Conservation (phyloP, 2,113 vertebrate genomes). For the Oenanthe oenanthe region DNA sequence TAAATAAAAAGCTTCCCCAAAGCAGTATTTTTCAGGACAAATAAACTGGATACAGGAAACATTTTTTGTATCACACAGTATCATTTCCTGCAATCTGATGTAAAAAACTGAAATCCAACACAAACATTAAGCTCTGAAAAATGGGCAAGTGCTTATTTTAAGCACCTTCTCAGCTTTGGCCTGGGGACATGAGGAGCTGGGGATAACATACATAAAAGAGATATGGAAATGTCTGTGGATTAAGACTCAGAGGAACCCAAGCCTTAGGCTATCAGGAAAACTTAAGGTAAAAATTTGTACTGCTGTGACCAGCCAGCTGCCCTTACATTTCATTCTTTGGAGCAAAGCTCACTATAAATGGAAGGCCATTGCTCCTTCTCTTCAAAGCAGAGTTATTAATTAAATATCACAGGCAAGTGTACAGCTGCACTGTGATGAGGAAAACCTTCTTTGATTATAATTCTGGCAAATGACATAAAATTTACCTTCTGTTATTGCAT, state of each 20-base stretch:
- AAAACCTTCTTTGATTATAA: background rate
- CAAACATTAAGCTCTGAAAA: background rate
- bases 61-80: background rate
- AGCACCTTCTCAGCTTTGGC: background rate
- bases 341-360: background rate
- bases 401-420: background rate
- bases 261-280: background rate
- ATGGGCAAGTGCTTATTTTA: background rate
- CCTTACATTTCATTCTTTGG: background rate
- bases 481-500: background rate
- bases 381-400: background rate
- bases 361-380: background rate
- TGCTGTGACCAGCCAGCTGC: background rate
- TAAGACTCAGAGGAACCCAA: background rate
- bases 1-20: background rate
- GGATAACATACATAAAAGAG: background rate
- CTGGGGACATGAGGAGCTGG: background rate
- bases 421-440: background rate
- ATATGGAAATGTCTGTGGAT: background rate
- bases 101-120: slow-evolving; percentile 20
- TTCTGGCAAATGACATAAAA: background rate
- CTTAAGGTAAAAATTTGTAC: background rate
- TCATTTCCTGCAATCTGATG: background rate
- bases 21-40: background rate
- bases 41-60: background rate